phyloP scores from a whole-genome alignment of 1,140 invertebrate genomes.

The Papilio machaon region DNA sequence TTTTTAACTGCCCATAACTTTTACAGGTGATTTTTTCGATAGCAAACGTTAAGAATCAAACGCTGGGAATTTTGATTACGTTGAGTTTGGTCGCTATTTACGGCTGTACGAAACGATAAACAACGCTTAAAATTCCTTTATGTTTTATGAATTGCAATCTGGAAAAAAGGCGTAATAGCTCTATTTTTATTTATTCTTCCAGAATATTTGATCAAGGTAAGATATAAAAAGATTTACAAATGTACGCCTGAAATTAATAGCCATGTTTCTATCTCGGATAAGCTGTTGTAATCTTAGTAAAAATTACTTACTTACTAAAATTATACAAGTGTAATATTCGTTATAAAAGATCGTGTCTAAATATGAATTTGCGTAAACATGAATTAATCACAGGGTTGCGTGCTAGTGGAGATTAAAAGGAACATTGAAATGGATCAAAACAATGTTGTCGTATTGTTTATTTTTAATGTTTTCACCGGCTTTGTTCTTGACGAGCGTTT shows the following conservation, averaged over 20 bases:
- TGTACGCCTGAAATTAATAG: neutral
- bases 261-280: too few relatives aligned
- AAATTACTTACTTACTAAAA: neutral
- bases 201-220: neutral
- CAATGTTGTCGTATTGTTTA: slow-evolving; percentile 7
- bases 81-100: neutral
- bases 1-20: neutral
- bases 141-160: slow-evolving; percentile 21
- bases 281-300: too few relatives aligned
- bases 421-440: slow-evolving; percentile 7
- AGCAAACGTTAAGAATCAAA: slow-evolving; percentile 5
- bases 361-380: neutral
- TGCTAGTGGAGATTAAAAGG: slow-evolving; percentile 16
- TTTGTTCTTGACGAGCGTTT: slow-evolving; percentile 24
- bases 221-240: neutral
- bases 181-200: slow-evolving; percentile 6
- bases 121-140: slow-evolving; percentile 22
- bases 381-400: slow-evolving; percentile 3
- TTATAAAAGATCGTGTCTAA: neutral
- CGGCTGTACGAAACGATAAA: neutral
- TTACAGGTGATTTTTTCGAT: neutral
- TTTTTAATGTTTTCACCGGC: slow-evolving; percentile 14
- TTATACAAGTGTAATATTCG: neutral
- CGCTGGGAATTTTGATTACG: neutral
- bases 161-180: neutral